phyloP scores from a whole-genome alignment of 1,140 invertebrate species.

The Bombus superbus region DNA sequence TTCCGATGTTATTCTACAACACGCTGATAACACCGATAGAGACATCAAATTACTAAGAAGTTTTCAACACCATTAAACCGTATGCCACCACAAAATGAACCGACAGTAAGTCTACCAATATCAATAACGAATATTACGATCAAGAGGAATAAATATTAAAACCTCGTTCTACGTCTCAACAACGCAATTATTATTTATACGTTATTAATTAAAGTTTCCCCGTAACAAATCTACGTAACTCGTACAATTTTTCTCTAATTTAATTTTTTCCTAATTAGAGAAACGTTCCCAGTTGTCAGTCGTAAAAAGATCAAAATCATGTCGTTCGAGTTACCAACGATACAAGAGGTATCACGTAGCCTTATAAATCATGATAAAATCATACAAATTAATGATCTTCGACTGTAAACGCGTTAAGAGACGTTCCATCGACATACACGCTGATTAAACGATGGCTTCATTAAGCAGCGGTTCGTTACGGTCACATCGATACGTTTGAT shows the following conservation, averaged over 20 bases:
- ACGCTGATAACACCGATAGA: no score
- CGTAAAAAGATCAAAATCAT: background rate
- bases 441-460: constrained; percentile 45
- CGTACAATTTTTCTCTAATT: background rate
- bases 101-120: no score
- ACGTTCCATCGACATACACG: constrained; percentile 17
- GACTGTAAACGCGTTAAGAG: background rate
- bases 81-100: no score
- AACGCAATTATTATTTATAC: no score
- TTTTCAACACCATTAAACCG: no score
- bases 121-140: no score
- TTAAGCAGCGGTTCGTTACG: constrained; percentile 37
- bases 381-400: background rate
- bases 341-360: background rate
- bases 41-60: no score
- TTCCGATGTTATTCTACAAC: no score
- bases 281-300: background rate
- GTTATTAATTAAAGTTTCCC: no score
- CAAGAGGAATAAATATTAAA: no score
- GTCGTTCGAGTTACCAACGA: background rate
- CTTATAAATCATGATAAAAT: background rate
- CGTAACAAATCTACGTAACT: no score
- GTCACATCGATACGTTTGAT: constrained; percentile 7
- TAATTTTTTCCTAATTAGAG: background rate
- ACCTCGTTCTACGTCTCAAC: no score